Conservation (phyloP, 2,113 vertebrate genomes). For the Onychostoma macrolepis region DNA sequence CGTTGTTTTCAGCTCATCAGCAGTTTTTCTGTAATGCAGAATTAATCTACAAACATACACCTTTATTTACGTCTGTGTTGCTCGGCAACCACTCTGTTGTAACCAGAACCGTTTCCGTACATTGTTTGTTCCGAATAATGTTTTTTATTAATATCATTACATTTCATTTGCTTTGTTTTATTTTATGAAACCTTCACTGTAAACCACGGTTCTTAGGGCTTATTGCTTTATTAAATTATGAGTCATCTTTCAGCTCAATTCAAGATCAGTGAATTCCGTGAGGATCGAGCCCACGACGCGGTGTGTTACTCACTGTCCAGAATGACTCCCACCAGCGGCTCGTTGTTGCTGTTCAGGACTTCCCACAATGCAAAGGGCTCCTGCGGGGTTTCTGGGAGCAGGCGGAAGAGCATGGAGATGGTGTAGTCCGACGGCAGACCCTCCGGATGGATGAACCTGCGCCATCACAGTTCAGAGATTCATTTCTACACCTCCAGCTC, state of each 20-base stretch:
- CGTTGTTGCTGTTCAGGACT: conserved; percentile 87
- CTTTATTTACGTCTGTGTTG: no score
- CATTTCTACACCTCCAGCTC: not conserved
- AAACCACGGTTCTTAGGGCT: no score
- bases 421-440: conserved; percentile 96
- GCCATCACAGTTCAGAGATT: not conserved
- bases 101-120: no score
- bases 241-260: not conserved
- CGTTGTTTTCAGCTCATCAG: no score
- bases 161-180: no score
- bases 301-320: conserved; percentile 87
- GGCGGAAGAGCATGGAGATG: conserved; percentile 89
- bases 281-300: not conserved
- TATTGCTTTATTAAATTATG: no score
- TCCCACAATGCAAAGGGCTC: conserved; percentile 98
- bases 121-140: no score
- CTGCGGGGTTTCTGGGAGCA: conserved; percentile 87
- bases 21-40: no score
- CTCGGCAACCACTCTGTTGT: no score
- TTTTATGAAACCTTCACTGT: no score
- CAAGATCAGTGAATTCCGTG: not conserved
- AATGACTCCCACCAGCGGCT: conserved; percentile 93
- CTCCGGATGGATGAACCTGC: conserved; percentile 90
- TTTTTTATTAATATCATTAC: no score
- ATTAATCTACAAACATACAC: no score